Evolutionary conservation across 2,888 invertebrate species (phyloP).

Genomic region (Eupelmus urozonus): DNA sequence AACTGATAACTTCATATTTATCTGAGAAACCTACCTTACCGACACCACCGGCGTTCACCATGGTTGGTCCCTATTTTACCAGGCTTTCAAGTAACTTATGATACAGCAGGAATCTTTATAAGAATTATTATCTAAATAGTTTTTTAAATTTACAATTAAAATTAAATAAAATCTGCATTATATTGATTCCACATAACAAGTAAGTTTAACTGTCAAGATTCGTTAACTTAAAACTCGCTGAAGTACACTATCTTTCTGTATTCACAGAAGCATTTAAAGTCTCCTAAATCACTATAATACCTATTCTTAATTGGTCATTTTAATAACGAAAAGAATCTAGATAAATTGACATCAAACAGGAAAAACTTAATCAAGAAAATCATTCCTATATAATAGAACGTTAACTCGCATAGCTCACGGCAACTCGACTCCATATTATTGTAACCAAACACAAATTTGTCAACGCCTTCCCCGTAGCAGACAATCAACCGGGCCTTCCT

Average conservation of each 20-base stretch:
- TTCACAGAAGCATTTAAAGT: too few relatives aligned
- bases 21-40: neutral
- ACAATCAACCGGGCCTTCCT: conserved; percentile 49
- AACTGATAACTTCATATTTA: neutral
- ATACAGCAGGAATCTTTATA: too few relatives aligned
- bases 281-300: too few relatives aligned
- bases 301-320: too few relatives aligned
- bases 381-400: neutral
- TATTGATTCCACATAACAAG: neutral
- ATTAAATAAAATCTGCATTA: neutral
- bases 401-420: neutral
- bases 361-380: too few relatives aligned
- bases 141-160: neutral
- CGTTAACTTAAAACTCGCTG: too few relatives aligned
- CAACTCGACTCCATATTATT: conserved; percentile 23
- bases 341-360: too few relatives aligned
- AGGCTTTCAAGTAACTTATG: neutral
- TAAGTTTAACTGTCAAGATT: neutral
- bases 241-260: too few relatives aligned
- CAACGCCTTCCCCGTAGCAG: conserved; percentile 49
- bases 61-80: neutral
- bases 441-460: conserved; percentile 35
- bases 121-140: neutral
- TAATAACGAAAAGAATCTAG: too few relatives aligned
- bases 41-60: neutral